Evolutionary conservation across 2,113 vertebrate species (phyloP).

Genomic region (Embiotoca jacksoni): DNA sequence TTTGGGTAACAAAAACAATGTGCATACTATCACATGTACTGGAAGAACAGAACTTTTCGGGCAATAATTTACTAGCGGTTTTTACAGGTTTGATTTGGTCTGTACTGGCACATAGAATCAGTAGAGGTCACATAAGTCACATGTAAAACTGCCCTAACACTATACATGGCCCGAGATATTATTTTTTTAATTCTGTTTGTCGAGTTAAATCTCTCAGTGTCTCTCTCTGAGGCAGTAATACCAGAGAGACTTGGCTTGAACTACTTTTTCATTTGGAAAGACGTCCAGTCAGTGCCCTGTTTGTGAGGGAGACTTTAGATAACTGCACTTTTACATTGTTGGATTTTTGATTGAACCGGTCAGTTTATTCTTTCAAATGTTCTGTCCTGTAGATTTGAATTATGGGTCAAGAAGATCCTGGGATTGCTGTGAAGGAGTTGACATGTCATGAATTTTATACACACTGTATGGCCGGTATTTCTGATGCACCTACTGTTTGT

Average conservation of each 20-base stretch:
- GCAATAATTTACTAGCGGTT: no score
- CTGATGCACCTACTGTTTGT: slow-evolving; percentile 88
- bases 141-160: background rate
- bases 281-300: slow-evolving; percentile 44
- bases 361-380: background rate
- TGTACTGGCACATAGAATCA: background rate
- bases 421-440: background rate
- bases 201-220: slow-evolving; percentile 3
- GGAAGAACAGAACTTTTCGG: background rate
- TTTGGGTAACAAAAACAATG: background rate
- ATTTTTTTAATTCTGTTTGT: slow-evolving; percentile 39
- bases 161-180: background rate
- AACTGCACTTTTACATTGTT: slow-evolving; percentile 10
- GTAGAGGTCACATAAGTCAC: background rate
- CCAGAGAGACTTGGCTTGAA: slow-evolving; percentile 50
- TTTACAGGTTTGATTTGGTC: background rate
- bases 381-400: background rate
- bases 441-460: background rate
- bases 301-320: slow-evolving; percentile 27
- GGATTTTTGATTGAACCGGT: slow-evolving; percentile 1
- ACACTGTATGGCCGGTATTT: background rate
- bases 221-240: slow-evolving; percentile 42
- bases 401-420: background rate
- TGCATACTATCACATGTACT: background rate
- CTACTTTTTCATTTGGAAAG: slow-evolving; percentile 64